Base-by-base conservation (phyloP, 2,888 invertebrate species). In the Aleiodes leptofemur region DNA sequence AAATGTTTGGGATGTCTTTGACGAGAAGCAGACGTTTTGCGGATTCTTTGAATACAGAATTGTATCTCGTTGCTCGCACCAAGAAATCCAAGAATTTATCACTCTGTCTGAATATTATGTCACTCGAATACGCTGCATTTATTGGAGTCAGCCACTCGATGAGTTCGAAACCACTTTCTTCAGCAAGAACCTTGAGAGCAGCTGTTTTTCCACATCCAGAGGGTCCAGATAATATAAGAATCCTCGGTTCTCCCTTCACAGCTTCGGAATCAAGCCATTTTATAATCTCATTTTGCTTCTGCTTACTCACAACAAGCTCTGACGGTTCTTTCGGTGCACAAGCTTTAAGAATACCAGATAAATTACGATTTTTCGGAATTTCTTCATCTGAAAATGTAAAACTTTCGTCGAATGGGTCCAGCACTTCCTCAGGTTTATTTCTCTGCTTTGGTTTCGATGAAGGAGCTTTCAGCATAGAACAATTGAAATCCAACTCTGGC, bases 121-220 rank as follows among this genome's bases (percentile, higher is more conserved):
- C 89, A 23, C 16, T 14, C 6, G 48, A 64, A 64, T 64, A 64
- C 9, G 64, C 93, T 82, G 93, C 92, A 88, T 95, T 95, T 9
- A 94, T 82, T 5, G 97, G 96, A 82, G 95, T 96, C 31, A 94
- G 93, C 97, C 97, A 97, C 89, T 97, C 97, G 48, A 92, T 90
- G 50, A 95, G 84, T 82, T 92, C 91, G 48, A 92, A 89, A 38
- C 91, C 90, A 78, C 94, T 88, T 81, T 94, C 92, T 72, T 91
- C 91, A 50, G 95, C 94, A 9, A 97, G 81, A 8, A 93, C 91
- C 74, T 91, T 91, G 0, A 97, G 82, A 0, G 96, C 93, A 0
- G 93, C 92, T 0, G 96, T 95, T 90, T 97, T 97, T 0, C 96
- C 97, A 85, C 93, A 93, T 0, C 97, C 97, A 0, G 96, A 93